These are phyloP conservation scores for Drosophila teissieri DNA, from an alignment of 1,140 invertebrate genomes.

Conservation along the genomic window DNA sequence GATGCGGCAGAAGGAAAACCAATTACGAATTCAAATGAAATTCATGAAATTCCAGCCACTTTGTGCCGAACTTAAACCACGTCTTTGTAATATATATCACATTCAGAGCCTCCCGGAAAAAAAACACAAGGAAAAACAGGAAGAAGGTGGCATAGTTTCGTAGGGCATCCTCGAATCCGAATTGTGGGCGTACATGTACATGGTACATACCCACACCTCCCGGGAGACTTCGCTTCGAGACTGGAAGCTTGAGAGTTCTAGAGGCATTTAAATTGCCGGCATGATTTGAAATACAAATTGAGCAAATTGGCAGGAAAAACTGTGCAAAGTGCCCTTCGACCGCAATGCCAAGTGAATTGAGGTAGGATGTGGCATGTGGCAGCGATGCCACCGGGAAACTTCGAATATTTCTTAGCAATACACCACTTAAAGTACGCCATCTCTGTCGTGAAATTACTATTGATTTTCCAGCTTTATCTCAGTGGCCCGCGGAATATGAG, in stretches of 20 bases:
- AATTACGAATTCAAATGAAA: conserved; percentile 74
- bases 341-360: conserved; percentile 39
- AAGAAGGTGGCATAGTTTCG: conserved; percentile 45
- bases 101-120: conserved; percentile 37
- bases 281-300: conserved; percentile 67
- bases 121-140: conserved; percentile 1
- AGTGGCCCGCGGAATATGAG: conserved; percentile 34
- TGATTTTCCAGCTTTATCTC: conserved; percentile 37
- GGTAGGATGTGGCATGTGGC: conserved; percentile 22
- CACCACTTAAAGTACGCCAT: conserved; percentile 24
- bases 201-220: not conserved
- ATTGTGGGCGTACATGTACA: conserved; percentile 4
- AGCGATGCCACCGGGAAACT: conserved; percentile 22
- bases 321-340: conserved; percentile 46
- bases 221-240: conserved; percentile 17
- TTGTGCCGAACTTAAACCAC: conserved; percentile 66
- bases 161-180: not conserved
- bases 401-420: conserved; percentile 13
- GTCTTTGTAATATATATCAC: conserved; percentile 68
- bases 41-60: conserved; percentile 69
- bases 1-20: conserved; percentile 46
- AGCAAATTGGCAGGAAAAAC: conserved; percentile 63
- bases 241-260: not conserved
- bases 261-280: conserved; percentile 60
- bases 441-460: conserved; percentile 20